A percentile compares a stretch with the other conserved stretches of the same genome.
These are phyloP conservation scores for Platyrinchus mystaceus DNA, from an alignment of 2,797 vertebrate genomes.

Conservation along the genomic window DNA sequence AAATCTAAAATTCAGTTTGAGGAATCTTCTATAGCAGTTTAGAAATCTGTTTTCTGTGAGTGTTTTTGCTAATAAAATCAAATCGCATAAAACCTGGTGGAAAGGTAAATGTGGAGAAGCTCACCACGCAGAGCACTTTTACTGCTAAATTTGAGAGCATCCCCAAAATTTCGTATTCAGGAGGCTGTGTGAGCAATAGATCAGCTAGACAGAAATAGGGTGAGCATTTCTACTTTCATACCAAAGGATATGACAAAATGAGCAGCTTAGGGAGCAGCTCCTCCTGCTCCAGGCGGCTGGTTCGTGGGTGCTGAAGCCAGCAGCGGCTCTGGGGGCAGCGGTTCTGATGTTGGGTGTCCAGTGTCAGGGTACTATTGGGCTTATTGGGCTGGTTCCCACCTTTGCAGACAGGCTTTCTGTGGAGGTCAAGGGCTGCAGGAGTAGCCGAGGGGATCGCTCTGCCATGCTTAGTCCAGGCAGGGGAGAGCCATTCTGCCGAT, in stretches of 20 bases:
- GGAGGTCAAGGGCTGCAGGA: neutral
- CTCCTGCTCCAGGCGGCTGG: neutral
- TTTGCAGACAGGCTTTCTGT: neutral
- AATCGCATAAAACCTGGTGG: neutral
- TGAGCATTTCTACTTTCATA: neutral
- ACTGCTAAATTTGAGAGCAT: neutral
- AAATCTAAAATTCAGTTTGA: neutral
- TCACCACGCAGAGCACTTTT: neutral
- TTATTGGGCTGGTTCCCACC: neutral
- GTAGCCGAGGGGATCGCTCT: neutral
- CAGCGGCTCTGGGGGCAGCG: rapidly evolving
- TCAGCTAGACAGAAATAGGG: neutral
- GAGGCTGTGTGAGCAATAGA: neutral
- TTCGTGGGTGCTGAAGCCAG: rapidly evolving
- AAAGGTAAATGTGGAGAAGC: neutral
- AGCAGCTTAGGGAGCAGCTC: neutral
- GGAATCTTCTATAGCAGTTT: neutral
- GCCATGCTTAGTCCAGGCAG: neutral
- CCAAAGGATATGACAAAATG: neutral
- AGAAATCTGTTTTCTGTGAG: neutral
- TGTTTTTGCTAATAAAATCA: neutral
- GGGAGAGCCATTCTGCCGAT: neutral
- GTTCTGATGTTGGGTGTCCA: neutral
- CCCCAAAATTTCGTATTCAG: neutral
- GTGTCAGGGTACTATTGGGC: neutral